Conservation (phyloP, 2,797 vertebrate genomes). For the Gallinago nigripennis region DNA sequence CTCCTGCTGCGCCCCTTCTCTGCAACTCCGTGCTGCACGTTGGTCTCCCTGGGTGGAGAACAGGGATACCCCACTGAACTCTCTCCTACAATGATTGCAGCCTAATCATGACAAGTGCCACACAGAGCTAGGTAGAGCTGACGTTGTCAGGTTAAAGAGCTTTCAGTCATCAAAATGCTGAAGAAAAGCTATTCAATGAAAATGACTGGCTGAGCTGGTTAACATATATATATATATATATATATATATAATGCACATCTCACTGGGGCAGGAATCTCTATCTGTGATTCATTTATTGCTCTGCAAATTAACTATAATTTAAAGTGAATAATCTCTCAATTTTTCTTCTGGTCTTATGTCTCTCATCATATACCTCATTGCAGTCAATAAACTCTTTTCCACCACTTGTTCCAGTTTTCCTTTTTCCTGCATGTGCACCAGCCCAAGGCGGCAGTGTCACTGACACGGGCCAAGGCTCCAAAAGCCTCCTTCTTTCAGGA, state of each 20-base stretch:
- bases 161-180: not conserved
- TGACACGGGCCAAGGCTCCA: not conserved
- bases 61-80: not conserved
- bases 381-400: conserved; percentile 57
- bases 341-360: conserved; percentile 13
- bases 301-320: conserved; percentile 48
- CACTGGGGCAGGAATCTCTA: conserved; percentile 11
- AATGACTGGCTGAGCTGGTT: not conserved
- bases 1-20: not conserved
- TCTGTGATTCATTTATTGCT: conserved; percentile 36
- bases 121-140: not conserved
- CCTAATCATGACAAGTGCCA: not conserved
- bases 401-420: not conserved
- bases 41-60: not conserved
- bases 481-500: not conserved
- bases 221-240: not conserved
- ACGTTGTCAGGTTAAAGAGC: conserved; percentile 3
- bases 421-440: not conserved
- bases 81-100: not conserved
- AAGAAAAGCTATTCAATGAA: not conserved
- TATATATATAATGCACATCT: not conserved
- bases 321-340: conserved; percentile 31
- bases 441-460: not conserved
- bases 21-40: not conserved
- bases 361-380: conserved; percentile 42